These are phyloP conservation scores for Peromyscus nudipes DNA, from an alignment of 2,797 vertebrate species.

Conservation along the genomic window DNA sequence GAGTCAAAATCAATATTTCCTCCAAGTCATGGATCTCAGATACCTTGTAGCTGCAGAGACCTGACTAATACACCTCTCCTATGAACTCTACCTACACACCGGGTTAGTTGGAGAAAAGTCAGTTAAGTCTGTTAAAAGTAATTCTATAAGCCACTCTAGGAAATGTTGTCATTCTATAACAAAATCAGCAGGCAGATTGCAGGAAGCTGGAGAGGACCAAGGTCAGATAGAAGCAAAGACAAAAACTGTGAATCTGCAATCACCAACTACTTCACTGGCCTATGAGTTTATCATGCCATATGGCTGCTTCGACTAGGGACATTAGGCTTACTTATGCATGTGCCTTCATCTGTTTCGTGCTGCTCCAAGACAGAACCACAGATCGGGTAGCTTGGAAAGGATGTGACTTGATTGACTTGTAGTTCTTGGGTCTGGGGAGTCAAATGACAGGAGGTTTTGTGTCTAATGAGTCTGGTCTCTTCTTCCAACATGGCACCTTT, in stretches of 20 bases:
- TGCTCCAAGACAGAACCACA: not conserved
- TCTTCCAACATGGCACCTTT: not conserved
- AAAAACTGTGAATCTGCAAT: not conserved
- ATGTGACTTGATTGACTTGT: not conserved
- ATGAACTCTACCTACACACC: not conserved
- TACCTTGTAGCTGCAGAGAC: not conserved
- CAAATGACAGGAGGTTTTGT: not conserved
- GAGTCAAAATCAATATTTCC: not conserved
- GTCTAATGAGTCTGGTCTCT: not conserved
- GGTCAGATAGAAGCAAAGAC: not conserved
- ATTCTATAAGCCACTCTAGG: not conserved
- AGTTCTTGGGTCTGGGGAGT: not conserved
- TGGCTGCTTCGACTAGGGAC: not conserved
- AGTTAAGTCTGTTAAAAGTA: constrained; percentile 32
- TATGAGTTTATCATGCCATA: not conserved
- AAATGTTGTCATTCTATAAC: not conserved
- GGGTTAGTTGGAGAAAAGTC: not conserved
- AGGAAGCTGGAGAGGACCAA: not conserved
- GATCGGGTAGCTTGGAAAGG: not conserved
- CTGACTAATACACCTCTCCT: not conserved
- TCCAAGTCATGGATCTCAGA: not conserved
- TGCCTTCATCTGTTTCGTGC: not conserved
- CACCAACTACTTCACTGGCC: not conserved
- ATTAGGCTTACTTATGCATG: not conserved
- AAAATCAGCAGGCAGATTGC: not conserved